Evolutionary conservation across 2,113 vertebrate genomes (phyloP).

Genomic region (Emydocephalus ijimae): DNA sequence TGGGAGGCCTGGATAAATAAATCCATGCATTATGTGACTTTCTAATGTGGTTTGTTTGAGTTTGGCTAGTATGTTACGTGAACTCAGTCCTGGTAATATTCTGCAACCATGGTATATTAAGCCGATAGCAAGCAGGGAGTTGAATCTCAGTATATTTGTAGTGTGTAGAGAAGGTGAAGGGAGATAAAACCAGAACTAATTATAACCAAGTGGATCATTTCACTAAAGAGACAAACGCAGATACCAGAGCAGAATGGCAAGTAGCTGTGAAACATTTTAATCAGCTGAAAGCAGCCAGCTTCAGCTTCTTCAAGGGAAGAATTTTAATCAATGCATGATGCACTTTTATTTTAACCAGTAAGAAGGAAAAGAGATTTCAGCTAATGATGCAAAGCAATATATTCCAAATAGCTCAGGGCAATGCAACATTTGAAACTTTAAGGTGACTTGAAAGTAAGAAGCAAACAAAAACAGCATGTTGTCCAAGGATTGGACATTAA

Average conservation of each 20-base stretch:
- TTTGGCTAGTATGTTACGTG: neutral
- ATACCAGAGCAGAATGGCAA: constrained; percentile 10
- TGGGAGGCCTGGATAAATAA: neutral
- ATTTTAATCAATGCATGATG: constrained; percentile 28
- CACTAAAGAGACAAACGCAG: constrained; percentile 10
- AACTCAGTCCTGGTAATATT: neutral
- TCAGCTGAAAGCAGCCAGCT: constrained; percentile 3
- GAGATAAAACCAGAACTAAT: constrained; percentile 36
- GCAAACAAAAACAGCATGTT: neutral
- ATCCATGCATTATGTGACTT: neutral
- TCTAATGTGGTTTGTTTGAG: neutral
- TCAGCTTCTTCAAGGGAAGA: constrained; percentile 2
- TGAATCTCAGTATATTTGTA: neutral
- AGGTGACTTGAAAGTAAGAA: neutral
- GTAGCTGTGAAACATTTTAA: constrained; percentile 35
- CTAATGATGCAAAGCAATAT: neutral
- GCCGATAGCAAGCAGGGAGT: neutral
- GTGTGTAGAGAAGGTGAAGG: neutral
- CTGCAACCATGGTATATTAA: neutral
- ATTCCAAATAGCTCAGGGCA: neutral
- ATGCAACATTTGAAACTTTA: constrained; percentile 19
- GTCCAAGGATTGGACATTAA: neutral
- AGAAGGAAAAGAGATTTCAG: constrained; percentile 15
- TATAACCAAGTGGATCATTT: constrained; percentile 24
- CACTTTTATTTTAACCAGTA: constrained; percentile 10